Percentiles rank a stretch among this genome's conserved stretches.
phyloP scores from a whole-genome alignment of 1,140 invertebrate species.

The Hermatobates lingyangjiaoensis region DNA sequence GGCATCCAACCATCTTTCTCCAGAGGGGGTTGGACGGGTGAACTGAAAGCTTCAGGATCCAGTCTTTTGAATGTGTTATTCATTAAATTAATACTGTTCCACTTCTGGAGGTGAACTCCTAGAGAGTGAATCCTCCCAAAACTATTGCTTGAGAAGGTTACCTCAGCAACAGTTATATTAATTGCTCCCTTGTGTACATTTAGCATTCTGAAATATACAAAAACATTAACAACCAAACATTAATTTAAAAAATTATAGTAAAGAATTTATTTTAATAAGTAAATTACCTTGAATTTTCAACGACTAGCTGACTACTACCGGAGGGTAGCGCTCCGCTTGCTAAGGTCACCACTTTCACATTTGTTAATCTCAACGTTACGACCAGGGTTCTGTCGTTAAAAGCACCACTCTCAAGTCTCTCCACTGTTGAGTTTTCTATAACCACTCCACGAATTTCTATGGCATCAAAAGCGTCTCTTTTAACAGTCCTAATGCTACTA shows the following conservation, averaged over 20 bases:
- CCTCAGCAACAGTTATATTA: slow-evolving; percentile 35
- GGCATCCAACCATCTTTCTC: background rate
- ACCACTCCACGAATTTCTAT: slow-evolving; percentile 37
- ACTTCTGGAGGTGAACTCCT: slow-evolving; percentile 36
- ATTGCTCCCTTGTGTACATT: slow-evolving; percentile 38
- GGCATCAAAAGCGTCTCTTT: slow-evolving; percentile 39
- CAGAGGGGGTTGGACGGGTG: slow-evolving; percentile 15
- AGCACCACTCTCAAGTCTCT: slow-evolving; percentile 35
- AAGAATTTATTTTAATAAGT: background rate
- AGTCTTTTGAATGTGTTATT: slow-evolving; percentile 39
- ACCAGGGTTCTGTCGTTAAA: slow-evolving; percentile 42
- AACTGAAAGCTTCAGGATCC: slow-evolving; percentile 31
- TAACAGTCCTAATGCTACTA: slow-evolving; percentile 32
- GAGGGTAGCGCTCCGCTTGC: slow-evolving; percentile 37
- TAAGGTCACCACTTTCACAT: slow-evolving; percentile 34
- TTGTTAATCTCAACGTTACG: slow-evolving; percentile 34
- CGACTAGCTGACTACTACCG: slow-evolving; percentile 38
- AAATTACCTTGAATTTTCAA: slow-evolving; percentile 28
- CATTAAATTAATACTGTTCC: slow-evolving; percentile 39
- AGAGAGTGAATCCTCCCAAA: slow-evolving; percentile 32
- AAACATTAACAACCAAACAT: slow-evolving; percentile 1
- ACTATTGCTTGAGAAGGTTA: slow-evolving; percentile 36
- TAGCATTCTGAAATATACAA: slow-evolving; percentile 34
- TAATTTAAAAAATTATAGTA: background rate
- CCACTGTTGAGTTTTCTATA: slow-evolving; percentile 38